A percentile compares a stretch with the other conserved stretches of the same genome.
Evolutionary conservation across 2,113 vertebrate genomes (phyloP).

Genomic region (Urocolius indicus): DNA sequence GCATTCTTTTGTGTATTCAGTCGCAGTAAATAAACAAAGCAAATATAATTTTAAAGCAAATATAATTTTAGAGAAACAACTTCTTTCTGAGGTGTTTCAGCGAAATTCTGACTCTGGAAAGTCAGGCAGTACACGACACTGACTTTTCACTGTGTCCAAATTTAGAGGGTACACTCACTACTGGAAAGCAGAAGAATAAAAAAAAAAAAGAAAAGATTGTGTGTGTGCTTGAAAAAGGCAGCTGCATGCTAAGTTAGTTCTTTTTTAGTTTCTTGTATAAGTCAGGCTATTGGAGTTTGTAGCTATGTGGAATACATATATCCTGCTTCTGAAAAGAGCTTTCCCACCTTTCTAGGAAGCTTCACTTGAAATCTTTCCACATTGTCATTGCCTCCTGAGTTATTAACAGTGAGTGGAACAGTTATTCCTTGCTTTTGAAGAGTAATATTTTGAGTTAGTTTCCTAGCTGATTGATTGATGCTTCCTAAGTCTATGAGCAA

Average conservation of each 20-base stretch:
- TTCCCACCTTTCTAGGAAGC: background rate
- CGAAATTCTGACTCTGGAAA: background rate
- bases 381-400: background rate
- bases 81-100: background rate
- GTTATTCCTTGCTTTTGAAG: background rate
- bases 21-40: background rate
- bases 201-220: background rate
- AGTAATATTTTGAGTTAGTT: background rate
- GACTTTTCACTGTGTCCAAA: background rate
- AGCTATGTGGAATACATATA: background rate
- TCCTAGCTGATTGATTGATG: background rate
- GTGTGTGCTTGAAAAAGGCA: rapidly evolving
- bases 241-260: background rate
- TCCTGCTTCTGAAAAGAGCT: background rate
- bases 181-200: background rate
- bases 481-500: background rate
- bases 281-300: background rate
- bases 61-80: background rate
- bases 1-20: background rate
- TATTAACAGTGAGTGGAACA: background rate
- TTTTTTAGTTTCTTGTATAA: background rate
- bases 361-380: background rate
- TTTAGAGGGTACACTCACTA: background rate
- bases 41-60: background rate
- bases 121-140: background rate